phyloP scores from a whole-genome alignment of 1,140 invertebrate species.

The Sycobia sp. region DNA sequence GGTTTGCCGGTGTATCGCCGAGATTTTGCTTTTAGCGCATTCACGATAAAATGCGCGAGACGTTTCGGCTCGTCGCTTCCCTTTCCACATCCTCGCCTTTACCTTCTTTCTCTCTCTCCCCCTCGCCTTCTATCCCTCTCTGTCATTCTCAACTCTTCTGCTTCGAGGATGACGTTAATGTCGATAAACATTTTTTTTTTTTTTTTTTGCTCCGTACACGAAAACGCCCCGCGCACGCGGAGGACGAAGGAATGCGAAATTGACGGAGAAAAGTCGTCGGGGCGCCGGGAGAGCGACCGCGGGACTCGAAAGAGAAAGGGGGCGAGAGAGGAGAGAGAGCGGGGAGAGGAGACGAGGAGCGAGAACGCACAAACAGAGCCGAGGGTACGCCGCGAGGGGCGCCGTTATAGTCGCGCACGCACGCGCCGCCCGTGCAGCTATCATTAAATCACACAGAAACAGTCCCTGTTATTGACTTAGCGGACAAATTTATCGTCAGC shows the following conservation, averaged over 20 bases:
- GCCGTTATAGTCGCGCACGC: neutral
- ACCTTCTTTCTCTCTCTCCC: conserved; percentile 16
- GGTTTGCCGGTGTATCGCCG: conserved; percentile 58
- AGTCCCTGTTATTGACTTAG: conserved; percentile 61
- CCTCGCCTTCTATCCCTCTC: conserved; percentile 16
- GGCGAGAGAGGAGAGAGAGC: neutral
- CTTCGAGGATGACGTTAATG: conserved; percentile 46
- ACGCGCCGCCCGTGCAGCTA: conserved; percentile 17
- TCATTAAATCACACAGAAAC: conserved; percentile 62
- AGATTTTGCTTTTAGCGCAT: conserved; percentile 63
- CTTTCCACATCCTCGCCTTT: conserved; percentile 17
- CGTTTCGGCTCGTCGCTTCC: conserved; percentile 25
- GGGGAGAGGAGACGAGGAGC: neutral
- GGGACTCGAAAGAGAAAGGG: neutral
- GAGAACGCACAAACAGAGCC: neutral
- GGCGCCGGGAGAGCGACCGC: neutral
- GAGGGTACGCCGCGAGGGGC: neutral
- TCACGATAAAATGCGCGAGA: conserved; percentile 58
- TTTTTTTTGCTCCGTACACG: too few relatives aligned
- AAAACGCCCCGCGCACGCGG: conserved; percentile 1
- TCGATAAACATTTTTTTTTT: conserved; percentile 52
- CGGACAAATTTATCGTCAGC: conserved; percentile 61
- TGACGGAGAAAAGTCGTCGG: neutral
- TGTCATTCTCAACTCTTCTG: conserved; percentile 12
- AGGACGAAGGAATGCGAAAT: neutral